Base-by-base conservation (phyloP, 2,888 invertebrate species). In the Drosophila rellima region DNA sequence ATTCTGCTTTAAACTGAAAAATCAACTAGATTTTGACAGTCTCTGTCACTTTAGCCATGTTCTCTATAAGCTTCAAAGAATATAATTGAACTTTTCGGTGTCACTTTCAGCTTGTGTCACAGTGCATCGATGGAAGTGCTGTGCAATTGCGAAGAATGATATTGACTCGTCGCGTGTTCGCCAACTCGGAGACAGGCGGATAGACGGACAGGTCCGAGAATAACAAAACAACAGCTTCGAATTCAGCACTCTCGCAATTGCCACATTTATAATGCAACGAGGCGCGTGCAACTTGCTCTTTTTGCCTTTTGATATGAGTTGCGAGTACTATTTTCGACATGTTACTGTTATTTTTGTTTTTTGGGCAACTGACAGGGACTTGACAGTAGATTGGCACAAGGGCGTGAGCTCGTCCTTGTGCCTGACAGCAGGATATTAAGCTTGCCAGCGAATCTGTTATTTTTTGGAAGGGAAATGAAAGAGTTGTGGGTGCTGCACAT, bases 381-480 rank as follows among this genome's bases (percentile, higher is more conserved):
- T 76, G 73, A 76, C 75, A 75, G 54, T 48, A 50, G 72, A 73
- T 72, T 75, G 75, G 72, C 76, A 48, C 31, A 39, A 54, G 59
- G 68, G 62, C 72, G 42, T 48, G 55, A 67, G 62, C 37, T 51
- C 35, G 63, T 55, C 68, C 77, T 69, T 10, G 23, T 42, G 55
- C 59, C 66, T 82, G 86, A 82, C 83, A 78, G 86, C 82, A 86
- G 82, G 82, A 82, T 82, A 82, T 82, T 82, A 83, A 82, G 66
- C 42, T 67, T 76, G 85, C 73, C 51, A 39, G 5, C 1, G 5
- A 35, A 37, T 20, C 35, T 15, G 37, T 15, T 48, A 4, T 37
- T n/a, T 40, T 18, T 18, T 7, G 17, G 13, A 13, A 13, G 20
- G 20, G 40, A 23, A 48, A 13, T 1, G 4, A 15, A 15, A 26